A percentile compares a stretch with the other conserved stretches of the same genome.
Evolutionary conservation across 2,113 vertebrate species (phyloP).

Genomic region (Megalops atlanticus): DNA sequence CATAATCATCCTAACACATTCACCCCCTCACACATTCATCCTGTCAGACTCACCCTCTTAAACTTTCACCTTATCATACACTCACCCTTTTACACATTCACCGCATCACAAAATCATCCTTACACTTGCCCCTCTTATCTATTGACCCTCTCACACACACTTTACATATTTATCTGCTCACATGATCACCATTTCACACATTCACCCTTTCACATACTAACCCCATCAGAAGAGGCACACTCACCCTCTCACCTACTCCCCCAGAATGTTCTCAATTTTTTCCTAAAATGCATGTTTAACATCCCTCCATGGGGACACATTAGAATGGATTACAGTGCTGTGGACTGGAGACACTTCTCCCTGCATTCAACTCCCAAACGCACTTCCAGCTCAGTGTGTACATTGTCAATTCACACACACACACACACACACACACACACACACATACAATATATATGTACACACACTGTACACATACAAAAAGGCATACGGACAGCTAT

Average conservation of each 20-base stretch:
- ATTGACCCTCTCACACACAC: neutral
- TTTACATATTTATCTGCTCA: too few species aligned
- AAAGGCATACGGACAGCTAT: too few species aligned
- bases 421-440: neutral
- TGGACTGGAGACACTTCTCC: too few species aligned
- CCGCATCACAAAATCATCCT: neutral
- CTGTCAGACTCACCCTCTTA: neutral
- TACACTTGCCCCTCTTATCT: neutral
- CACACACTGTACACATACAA: too few species aligned
- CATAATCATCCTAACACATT: neutral
- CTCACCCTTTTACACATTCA: neutral
- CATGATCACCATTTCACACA: neutral
- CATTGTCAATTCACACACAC: neutral
- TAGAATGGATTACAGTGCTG: too few species aligned
- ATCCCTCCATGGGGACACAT: too few species aligned
- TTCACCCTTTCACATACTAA: conserved; percentile 1
- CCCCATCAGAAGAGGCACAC: neutral
- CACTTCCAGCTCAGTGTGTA: too few species aligned
- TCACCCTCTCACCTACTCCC: neutral
- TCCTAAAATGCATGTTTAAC: too few species aligned
- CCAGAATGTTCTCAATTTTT: too few species aligned
- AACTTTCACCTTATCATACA: neutral
- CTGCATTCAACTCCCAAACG: too few species aligned
- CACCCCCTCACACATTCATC: neutral
- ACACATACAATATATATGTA: too few species aligned